A percentile compares a stretch with the other conserved stretches of the same genome.
Evolutionary conservation across 2,797 vertebrate genomes (phyloP).

Genomic region (Lutjanus argentimaculatus): DNA sequence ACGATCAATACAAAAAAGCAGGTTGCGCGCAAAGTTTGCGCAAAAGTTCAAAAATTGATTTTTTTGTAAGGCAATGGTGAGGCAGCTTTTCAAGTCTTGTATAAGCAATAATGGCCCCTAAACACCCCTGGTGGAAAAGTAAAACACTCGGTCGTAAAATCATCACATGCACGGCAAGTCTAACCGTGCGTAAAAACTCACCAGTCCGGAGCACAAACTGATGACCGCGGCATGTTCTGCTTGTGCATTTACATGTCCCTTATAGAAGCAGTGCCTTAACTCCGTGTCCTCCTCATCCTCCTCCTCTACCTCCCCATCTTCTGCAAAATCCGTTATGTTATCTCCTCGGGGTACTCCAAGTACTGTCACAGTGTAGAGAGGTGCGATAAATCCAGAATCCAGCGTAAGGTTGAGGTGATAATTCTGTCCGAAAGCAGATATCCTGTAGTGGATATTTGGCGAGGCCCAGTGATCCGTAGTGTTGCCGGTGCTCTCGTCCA

Average conservation of each 20-base stretch:
- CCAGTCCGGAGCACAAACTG: slow-evolving; percentile 98
- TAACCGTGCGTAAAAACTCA: slow-evolving; percentile 87
- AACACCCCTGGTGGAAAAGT: slow-evolving; percentile 27
- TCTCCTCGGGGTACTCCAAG: slow-evolving; percentile 87
- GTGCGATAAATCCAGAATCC: slow-evolving; percentile 96
- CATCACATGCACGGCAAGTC: slow-evolving; percentile 34
- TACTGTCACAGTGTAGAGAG: slow-evolving; percentile 94
- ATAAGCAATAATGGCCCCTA: slow-evolving; percentile 13
- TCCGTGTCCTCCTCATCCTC: slow-evolving; percentile 90
- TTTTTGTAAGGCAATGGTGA: not conserved
- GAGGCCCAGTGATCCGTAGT: slow-evolving; percentile 88
- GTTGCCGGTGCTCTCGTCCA: slow-evolving; percentile 78
- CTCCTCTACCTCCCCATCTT: slow-evolving; percentile 70
- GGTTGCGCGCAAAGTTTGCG: slow-evolving; percentile 25
- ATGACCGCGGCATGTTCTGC: slow-evolving; percentile 94
- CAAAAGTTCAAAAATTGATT: not conserved
- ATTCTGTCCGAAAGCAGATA: slow-evolving; percentile 94
- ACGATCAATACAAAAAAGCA: not conserved
- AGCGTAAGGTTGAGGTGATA: slow-evolving; percentile 96
- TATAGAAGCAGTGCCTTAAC: slow-evolving; percentile 97
- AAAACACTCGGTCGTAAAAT: slow-evolving; percentile 42
- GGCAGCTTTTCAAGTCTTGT: slow-evolving; percentile 12
- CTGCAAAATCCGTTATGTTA: slow-evolving; percentile 87
- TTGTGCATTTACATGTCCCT: slow-evolving; percentile 94
- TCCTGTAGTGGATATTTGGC: slow-evolving; percentile 91